Base-by-base conservation (phyloP, 2,888 invertebrate genomes). In the Lepidonotus clava region DNA sequence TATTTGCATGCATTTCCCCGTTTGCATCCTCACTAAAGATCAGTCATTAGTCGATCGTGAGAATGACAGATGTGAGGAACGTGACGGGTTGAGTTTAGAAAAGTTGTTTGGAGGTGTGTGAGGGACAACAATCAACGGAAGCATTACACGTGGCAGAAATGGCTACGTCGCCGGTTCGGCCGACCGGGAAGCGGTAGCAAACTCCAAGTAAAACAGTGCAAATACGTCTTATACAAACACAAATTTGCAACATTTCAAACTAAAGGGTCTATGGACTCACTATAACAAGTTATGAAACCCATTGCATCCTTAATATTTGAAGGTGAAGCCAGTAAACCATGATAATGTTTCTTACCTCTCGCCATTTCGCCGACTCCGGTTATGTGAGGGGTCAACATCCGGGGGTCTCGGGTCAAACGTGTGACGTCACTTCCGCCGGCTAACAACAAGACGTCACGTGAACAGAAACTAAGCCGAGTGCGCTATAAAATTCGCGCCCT, bases 81-180 rank as follows among this genome's bases (percentile, higher is more conserved):
- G 51, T 11, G 21, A 11, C 11, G 21, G 14, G 14, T 11, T 14
- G 51, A 51, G 51, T 11, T 32, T 80, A 46, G 41, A 46, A 41
- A 80, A 46, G 36, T 36, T 34, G 4, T 11, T 18, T 18, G 71
- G 11, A n/a, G 71, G 71, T 34, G 71, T 71, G 71, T 71, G 71
- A 11, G 38, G n/a, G 21, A 21, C 24, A 41, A 80, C n/a, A 21
- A 46, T 28, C 18, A 46, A 80, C 24, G 46, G 24, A 51, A 41
- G 4, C 4, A 80, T 80, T 80, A 80, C 80, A 80, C 80, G 80
- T 80, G 80, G 80, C 80, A 80, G 80, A 80, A 80, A 80, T 80
- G 80, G 80, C 80, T 41, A 80, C 80, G 8, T 4, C 6, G 21
- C 24, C 41, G 11, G 80, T 11, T 28, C 5, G 38, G 14, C 0